Evolutionary conservation across 2,888 invertebrate genomes (phyloP).

Genomic region (Dynastes hyllus): DNA sequence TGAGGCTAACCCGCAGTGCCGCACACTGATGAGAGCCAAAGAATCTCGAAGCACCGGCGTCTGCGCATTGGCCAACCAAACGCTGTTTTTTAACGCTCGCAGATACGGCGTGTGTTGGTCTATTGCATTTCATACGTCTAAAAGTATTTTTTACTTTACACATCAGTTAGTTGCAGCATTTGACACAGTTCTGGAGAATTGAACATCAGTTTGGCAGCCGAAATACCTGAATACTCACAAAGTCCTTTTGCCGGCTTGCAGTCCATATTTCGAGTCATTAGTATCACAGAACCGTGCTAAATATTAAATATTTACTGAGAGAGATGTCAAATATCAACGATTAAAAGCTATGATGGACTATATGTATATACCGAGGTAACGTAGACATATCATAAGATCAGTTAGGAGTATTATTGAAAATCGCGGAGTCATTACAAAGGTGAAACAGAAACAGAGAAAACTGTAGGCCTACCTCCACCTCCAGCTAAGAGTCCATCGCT

Average conservation of each 20-base stretch:
- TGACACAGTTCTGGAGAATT: slow-evolving; percentile 92
- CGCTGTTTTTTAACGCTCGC: no score
- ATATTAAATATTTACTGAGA: slow-evolving; percentile 92
- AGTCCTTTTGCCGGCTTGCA: slow-evolving; percentile 94
- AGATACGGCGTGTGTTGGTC: no score
- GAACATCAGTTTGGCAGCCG: slow-evolving; percentile 92
- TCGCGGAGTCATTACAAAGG: slow-evolving; percentile 90
- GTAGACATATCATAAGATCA: slow-evolving; percentile 95
- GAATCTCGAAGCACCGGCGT: no score
- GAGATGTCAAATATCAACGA: slow-evolving; percentile 93
- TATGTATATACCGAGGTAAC: slow-evolving; percentile 89
- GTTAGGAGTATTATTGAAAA: slow-evolving; percentile 89
- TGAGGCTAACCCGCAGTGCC: no score
- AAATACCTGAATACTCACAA: slow-evolving; percentile 94
- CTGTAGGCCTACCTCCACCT: slow-evolving; percentile 69
- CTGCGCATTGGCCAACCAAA: no score
- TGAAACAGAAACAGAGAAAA: slow-evolving; percentile 68
- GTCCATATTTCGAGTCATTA: slow-evolving; percentile 92
- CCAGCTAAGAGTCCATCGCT: slow-evolving; percentile 71
- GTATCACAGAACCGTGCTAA: slow-evolving; percentile 92
- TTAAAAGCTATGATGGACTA: slow-evolving; percentile 94
- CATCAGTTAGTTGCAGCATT: slow-evolving; percentile 94
- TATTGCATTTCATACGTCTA: no score
- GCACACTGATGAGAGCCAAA: no score
- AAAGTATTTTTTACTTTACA: no score